These are phyloP conservation scores for Natrix natrix DNA, from an alignment of 2,797 vertebrate species.

Conservation along the genomic window DNA sequence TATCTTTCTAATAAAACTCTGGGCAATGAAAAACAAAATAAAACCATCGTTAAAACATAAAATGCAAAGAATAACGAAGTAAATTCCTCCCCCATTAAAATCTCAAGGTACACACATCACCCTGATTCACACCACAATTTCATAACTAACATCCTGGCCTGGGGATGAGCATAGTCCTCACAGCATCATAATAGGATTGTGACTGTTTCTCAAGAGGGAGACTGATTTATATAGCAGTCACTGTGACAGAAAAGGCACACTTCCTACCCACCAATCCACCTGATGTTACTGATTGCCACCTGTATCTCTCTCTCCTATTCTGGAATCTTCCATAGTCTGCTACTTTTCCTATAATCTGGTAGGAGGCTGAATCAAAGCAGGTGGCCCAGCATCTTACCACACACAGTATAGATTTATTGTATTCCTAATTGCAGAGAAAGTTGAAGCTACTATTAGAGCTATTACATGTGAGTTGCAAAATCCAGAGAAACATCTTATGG, in stretches of 20 bases:
- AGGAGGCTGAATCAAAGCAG: not conserved
- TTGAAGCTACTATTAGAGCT: not conserved
- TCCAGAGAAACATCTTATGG: not conserved
- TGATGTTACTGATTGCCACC: not conserved
- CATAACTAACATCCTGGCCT: not conserved
- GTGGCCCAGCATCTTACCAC: not conserved
- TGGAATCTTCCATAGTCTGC: not conserved
- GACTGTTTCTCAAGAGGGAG: not conserved
- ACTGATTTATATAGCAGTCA: not conserved
- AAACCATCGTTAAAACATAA: not conserved
- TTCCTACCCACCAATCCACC: not conserved
- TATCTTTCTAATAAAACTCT: not conserved
- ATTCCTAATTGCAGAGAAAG: not conserved
- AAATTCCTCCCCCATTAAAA: not conserved
- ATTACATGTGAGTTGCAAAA: not conserved
- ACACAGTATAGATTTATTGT: not conserved
- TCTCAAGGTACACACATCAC: not conserved
- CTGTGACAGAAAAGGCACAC: not conserved
- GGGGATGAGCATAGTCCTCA: not conserved
- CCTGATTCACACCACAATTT: not conserved
- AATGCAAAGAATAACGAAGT: not conserved
- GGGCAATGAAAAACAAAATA: not conserved
- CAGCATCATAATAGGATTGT: not conserved
- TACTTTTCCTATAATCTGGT: not conserved
- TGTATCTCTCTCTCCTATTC: not conserved